A percentile compares a stretch with the other conserved stretches of the same genome.
Evolutionary conservation across 2,113 vertebrate species (phyloP).

Genomic region (Dasyprocta punctata): DNA sequence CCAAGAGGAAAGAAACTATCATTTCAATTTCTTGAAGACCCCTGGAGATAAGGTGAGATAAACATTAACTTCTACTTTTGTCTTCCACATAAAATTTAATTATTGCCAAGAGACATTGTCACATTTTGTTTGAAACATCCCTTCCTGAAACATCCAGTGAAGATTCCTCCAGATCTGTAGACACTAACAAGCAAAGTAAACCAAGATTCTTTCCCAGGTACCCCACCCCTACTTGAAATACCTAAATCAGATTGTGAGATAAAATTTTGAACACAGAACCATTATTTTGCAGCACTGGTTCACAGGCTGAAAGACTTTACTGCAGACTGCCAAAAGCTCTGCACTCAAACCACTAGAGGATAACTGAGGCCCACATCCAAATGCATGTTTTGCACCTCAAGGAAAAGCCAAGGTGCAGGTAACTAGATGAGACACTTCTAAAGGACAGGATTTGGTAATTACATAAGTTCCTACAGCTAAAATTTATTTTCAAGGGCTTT

Average conservation of each 20-base stretch:
- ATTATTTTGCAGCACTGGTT: not conserved
- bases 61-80: not conserved
- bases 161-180: not conserved
- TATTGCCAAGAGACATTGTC: not conserved
- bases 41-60: not conserved
- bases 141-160: slow-evolving; percentile 24
- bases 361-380: not conserved
- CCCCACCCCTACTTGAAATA: not conserved
- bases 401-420: not conserved
- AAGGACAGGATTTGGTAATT: not conserved
- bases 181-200: not conserved
- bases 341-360: not conserved
- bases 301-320: not conserved
- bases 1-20: not conserved
- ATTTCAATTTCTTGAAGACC: slow-evolving; percentile 2
- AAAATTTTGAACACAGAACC: not conserved
- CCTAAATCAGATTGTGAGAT: not conserved
- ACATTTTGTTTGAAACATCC: not conserved
- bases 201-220: not conserved
- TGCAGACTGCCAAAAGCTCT: not conserved
- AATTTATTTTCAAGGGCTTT: not conserved
- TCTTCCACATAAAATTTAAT: not conserved
- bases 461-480: not conserved
- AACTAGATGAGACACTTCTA: not conserved
- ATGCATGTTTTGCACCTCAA: not conserved